Conservation (phyloP, 2,113 vertebrate species). For the Microcebus tavaratra region DNA sequence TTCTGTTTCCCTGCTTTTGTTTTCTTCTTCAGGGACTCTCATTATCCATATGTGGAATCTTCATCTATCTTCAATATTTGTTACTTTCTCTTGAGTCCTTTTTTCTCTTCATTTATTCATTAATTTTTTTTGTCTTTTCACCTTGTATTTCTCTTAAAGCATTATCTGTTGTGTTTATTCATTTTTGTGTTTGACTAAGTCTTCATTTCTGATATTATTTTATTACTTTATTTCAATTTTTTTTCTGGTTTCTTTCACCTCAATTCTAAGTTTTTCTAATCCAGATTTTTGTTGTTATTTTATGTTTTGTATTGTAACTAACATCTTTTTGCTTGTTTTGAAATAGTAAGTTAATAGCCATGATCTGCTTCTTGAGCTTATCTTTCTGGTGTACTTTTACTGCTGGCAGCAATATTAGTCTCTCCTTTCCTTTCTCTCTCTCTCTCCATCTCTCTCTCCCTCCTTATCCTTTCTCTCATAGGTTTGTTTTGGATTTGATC, state of each 20-base stretch:
- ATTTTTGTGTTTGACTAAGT: background rate
- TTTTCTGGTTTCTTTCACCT: background rate
- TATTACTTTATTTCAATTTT: background rate
- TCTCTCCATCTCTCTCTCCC: background rate
- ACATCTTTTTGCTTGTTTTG: background rate
- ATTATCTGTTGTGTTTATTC: background rate
- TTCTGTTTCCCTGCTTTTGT: background rate
- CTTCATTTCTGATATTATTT: background rate
- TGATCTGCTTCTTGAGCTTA: background rate
- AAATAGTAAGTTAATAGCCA: background rate
- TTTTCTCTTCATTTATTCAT: background rate
- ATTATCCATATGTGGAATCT: background rate
- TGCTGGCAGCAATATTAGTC: background rate
- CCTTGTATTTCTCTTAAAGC: background rate
- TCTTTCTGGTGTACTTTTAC: background rate
- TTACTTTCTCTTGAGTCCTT: background rate
- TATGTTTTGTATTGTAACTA: background rate
- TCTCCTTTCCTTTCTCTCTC: background rate
- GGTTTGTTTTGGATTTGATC: background rate
- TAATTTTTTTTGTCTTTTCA: background rate
- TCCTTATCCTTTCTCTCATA: background rate
- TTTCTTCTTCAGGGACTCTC: background rate
- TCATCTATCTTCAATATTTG: background rate
- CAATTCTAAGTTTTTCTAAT: background rate
- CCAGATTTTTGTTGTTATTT: background rate